phyloP scores from a whole-genome alignment of 2,888 invertebrate species.

The Caenorhabditis japonica region DNA sequence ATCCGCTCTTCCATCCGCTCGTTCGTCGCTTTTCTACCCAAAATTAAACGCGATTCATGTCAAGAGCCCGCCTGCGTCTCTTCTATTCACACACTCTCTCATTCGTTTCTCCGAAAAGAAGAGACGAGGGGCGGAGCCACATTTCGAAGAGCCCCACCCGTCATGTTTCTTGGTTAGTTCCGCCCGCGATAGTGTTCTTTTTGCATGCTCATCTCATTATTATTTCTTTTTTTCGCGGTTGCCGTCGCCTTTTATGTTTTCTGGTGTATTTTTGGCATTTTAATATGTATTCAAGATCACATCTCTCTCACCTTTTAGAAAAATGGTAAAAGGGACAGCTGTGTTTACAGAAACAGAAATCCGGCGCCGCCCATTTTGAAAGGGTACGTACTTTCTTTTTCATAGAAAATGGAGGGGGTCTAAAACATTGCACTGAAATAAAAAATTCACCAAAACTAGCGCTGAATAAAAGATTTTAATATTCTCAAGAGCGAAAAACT shows the following conservation, averaged over 20 bases:
- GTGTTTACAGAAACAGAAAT: too few relatives aligned
- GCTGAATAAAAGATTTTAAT: too few relatives aligned
- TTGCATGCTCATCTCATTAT: not conserved
- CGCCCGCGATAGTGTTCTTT: not conserved
- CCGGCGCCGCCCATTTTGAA: too few relatives aligned
- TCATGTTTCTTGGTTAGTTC: constrained; percentile 14
- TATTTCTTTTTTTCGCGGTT: not conserved
- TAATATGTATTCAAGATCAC: not conserved
- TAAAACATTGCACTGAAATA: too few relatives aligned
- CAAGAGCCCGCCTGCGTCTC: constrained; percentile 24
- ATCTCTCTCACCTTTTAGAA: not conserved
- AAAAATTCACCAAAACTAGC: too few relatives aligned
- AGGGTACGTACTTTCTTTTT: too few relatives aligned
- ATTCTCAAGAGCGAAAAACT: too few relatives aligned
- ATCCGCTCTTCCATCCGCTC: constrained; percentile 1
- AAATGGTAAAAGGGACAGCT: too few relatives aligned
- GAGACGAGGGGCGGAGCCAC: not conserved
- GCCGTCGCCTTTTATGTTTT: not conserved
- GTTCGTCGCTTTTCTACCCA: not conserved
- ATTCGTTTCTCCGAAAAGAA: not conserved
- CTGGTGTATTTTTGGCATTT: not conserved
- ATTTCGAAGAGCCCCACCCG: constrained; percentile 13
- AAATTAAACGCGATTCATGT: constrained; percentile 51
- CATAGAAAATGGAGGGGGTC: too few relatives aligned
- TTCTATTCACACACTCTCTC: constrained; percentile 5